Conservation (phyloP, 2,797 vertebrate species). For the Euthynnus affinis region DNA sequence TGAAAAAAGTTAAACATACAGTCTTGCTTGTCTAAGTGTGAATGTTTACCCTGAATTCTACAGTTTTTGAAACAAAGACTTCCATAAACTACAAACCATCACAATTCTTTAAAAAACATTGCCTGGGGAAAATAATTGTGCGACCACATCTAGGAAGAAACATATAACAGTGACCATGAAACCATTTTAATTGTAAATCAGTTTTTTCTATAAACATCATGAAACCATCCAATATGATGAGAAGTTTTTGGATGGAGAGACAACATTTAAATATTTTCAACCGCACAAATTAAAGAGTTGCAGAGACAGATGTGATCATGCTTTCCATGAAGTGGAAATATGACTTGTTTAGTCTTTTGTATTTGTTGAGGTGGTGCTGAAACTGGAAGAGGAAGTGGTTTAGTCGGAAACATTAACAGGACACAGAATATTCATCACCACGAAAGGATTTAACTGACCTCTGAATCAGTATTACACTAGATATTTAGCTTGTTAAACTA, state of each 20-base stretch:
- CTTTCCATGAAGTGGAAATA: constrained; percentile 17
- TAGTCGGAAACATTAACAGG: background rate
- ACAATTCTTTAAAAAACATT: background rate
- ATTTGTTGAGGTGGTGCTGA: constrained; percentile 6
- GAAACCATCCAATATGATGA: constrained; percentile 31
- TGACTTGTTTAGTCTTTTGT: constrained; percentile 16
- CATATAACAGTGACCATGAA: constrained; percentile 14
- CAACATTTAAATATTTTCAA: constrained; percentile 22
- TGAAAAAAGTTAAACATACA: background rate
- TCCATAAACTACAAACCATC: constrained; percentile 34
- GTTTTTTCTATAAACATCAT: constrained; percentile 39
- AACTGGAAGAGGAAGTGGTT: constrained; percentile 35
- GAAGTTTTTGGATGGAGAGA: constrained; percentile 33
- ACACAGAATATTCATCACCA: no score
- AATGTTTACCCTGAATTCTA: constrained; percentile 43
- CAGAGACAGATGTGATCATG: constrained; percentile 11
- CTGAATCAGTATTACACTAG: no score
- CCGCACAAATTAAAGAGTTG: constrained; percentile 30
- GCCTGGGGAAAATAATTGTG: background rate
- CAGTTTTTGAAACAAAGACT: constrained; percentile 29
- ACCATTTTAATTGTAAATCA: constrained; percentile 40
- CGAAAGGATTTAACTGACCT: no score
- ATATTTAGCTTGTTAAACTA: no score
- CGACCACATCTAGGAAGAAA: constrained; percentile 19
- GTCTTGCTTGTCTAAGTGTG: constrained; percentile 30